phyloP scores from a whole-genome alignment of 2,888 invertebrate species.

The Chrysolina americana region DNA sequence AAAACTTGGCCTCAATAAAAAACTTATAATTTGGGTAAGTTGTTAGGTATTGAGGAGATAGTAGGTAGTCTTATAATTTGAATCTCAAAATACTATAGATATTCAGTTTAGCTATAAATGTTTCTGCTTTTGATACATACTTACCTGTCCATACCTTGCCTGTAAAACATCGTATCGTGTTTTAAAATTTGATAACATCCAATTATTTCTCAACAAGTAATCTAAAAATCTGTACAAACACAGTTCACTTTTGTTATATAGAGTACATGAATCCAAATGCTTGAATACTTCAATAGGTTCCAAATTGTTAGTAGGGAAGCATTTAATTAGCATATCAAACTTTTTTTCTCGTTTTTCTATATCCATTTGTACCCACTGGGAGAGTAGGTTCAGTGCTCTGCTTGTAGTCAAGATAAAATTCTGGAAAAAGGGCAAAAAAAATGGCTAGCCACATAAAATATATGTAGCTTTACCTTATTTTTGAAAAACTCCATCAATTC shows the following conservation, averaged over 20 bases:
- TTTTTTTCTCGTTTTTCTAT: conserved; percentile 71
- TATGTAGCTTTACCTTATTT: conserved; percentile 68
- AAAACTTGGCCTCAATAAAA: no score
- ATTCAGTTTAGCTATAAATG: no score
- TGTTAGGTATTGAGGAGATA: no score
- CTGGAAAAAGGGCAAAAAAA: conserved; percentile 53
- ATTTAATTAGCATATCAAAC: conserved; percentile 72
- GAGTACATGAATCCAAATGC: conserved; percentile 73
- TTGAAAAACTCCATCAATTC: conserved; percentile 72
- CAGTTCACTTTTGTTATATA: conserved; percentile 74
- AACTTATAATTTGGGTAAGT: no score
- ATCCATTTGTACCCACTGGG: conserved; percentile 73
- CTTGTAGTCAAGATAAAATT: conserved; percentile 66
- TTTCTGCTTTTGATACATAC: neutral
- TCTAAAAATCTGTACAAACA: conserved; percentile 73
- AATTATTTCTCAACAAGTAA: conserved; percentile 69
- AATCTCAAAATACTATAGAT: no score
- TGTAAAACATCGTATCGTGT: conserved; percentile 70
- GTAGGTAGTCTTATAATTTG: no score
- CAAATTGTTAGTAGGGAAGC: conserved; percentile 70
- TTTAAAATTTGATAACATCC: conserved; percentile 71
- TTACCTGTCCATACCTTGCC: conserved; percentile 70
- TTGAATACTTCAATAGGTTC: conserved; percentile 71
- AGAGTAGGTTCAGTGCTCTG: conserved; percentile 70
- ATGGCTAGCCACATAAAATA: neutral